A percentile compares a stretch with the other conserved stretches of the same genome.
These are phyloP conservation scores for Pantherophis alleghaniensis DNA, from an alignment of 2,797 vertebrate species.

Conservation along the genomic window DNA sequence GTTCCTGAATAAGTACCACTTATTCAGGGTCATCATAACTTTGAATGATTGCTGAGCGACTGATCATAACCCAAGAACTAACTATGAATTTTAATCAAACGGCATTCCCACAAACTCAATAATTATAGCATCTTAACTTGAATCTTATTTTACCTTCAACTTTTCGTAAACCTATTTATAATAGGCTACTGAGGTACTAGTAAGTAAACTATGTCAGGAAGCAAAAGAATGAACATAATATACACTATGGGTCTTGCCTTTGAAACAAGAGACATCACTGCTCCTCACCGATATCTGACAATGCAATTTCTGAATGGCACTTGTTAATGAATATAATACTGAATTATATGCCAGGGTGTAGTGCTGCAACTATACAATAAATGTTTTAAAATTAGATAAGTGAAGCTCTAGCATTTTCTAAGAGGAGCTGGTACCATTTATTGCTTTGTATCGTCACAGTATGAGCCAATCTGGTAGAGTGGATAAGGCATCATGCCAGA, in stretches of 20 bases:
- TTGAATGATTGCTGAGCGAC: background rate
- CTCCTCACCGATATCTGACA: background rate
- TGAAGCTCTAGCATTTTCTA: background rate
- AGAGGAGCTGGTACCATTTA: background rate
- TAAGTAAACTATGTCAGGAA: background rate
- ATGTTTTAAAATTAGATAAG: background rate
- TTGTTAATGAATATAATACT: background rate
- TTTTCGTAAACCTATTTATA: background rate
- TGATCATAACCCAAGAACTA: background rate
- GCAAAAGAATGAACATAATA: background rate
- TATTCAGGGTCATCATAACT: background rate
- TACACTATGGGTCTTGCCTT: background rate
- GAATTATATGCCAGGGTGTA: background rate
- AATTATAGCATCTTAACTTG: background rate
- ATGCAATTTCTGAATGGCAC: background rate
- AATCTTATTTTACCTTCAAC: background rate
- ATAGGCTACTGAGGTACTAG: background rate
- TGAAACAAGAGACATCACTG: background rate
- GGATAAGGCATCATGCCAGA: background rate
- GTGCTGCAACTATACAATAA: background rate
- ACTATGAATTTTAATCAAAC: background rate
- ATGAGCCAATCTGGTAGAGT: background rate
- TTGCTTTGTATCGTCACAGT: background rate
- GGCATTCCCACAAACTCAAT: background rate
- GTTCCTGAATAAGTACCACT: background rate